A percentile compares a stretch with the other conserved stretches of the same genome.
These are phyloP conservation scores for Gnatocerus cornutus DNA, from an alignment of 2,888 invertebrate species.

Conservation along the genomic window DNA sequence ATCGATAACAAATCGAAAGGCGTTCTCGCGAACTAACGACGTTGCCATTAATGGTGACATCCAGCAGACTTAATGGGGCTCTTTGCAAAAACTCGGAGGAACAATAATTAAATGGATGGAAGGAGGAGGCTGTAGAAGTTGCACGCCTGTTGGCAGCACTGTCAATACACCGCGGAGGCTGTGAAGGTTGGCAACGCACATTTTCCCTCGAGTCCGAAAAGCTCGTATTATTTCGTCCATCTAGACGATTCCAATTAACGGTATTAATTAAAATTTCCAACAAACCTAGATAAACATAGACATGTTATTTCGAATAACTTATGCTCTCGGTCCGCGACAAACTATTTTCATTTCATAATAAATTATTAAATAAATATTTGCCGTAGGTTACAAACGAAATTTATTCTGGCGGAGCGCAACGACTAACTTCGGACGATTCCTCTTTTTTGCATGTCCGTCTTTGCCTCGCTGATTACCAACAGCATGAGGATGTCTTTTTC, in stretches of 20 bases:
- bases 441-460: constrained; percentile 24
- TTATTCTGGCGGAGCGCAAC: constrained; percentile 33
- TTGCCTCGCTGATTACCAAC: not conserved
- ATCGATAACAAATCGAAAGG: constrained; percentile 63
- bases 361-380: constrained; percentile 64
- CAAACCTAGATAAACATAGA: constrained; percentile 66
- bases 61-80: constrained; percentile 8
- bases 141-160: too few relatives aligned
- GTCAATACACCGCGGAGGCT: too few relatives aligned
- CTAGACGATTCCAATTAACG: constrained; percentile 67
- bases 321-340: constrained; percentile 54
- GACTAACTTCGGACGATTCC: constrained; percentile 35
- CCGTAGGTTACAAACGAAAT: constrained; percentile 51
- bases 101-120: too few relatives aligned
- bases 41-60: constrained; percentile 40
- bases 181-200: too few relatives aligned
- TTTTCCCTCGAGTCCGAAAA: not conserved
- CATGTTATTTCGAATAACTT: constrained; percentile 56
- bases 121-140: too few relatives aligned
- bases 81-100: too few relatives aligned
- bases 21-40: constrained; percentile 56
- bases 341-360: constrained; percentile 62
- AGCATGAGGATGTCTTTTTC: constrained; percentile 24
- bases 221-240: constrained; percentile 40
- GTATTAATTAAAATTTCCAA: constrained; percentile 68